A percentile compares a stretch with the other conserved stretches of the same genome.
Conservation (phyloP, 2,888 invertebrate species). For the Quadroppia sp. region DNA sequence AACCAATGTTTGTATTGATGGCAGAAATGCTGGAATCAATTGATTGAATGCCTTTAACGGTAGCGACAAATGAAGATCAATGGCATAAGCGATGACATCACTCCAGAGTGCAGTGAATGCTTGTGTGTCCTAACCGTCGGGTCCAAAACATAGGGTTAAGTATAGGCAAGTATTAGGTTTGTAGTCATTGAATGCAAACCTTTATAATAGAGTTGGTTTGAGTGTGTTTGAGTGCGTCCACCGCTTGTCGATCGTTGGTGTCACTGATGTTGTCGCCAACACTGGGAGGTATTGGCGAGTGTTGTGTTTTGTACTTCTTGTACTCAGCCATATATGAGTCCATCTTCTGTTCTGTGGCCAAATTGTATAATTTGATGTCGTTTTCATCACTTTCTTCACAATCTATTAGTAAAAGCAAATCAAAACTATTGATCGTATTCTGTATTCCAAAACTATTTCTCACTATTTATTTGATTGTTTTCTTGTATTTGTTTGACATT, state of each 20-base stretch:
- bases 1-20: constrained; percentile 59
- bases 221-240: background rate
- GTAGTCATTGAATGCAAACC: background rate
- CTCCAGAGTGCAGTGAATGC: constrained; percentile 77
- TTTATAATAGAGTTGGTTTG: constrained; percentile 8
- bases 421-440: background rate
- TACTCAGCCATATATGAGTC: constrained; percentile 58
- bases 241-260: too few species aligned
- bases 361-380: constrained; percentile 52
- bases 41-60: constrained; percentile 57
- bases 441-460: background rate
- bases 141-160: background rate
- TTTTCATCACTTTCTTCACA: background rate
- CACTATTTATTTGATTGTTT: background rate
- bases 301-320: constrained; percentile 57
- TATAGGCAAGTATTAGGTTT: background rate
- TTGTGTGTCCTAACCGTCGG: constrained; percentile 71
- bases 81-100: constrained; percentile 76
- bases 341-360: constrained; percentile 56
- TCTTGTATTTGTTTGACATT: background rate
- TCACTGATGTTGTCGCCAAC: too few species aligned
- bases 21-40: constrained; percentile 60
- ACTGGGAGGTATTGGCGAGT: constrained; percentile 45
- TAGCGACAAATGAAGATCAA: constrained; percentile 63
- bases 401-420: background rate